Evolutionary conservation across 2,113 vertebrate species (phyloP), one percentile per base, ranked within the genome.

Genomic region (Ondatra zibethicus): DNA sequence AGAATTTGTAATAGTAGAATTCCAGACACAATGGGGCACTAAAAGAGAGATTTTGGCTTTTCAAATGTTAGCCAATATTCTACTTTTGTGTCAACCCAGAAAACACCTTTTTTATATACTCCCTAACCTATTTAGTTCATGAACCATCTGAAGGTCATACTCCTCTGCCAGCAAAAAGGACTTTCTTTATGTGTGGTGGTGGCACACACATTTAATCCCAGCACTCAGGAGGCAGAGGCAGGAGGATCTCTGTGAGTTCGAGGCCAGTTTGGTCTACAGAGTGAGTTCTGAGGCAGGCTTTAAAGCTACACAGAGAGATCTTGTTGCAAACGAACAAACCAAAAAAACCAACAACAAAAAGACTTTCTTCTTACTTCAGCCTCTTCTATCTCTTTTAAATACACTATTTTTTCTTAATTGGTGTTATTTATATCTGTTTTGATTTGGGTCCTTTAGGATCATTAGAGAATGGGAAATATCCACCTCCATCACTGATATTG

Each of bases 61-160:
- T 88, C 81, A 93, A 96, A 97, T 52, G 63, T 94, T n/a, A 96
- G n/a, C 25, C 75, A 17, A 73, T 95, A 93, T 42, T 68, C 58
- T 92, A 61, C 39, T 72, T 72, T 92, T 88, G 58, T 33, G 66
- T 88, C 42, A 65, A 55, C 90, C 82, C 27, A 80, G 63, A 89
- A 45, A 72, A 92, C 33, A n/a, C 55, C 68, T 86, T 63, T 52
- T 94, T 42, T 19, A 87, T 78, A 45, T 19, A 92, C 82, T 72
- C 88, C 45, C 55, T 65, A 36, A 58, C 50, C 39, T 52, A 84
- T 81, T 78, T 93, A 76, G 6, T 70, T 96, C 11, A 78, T 78
- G 45, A 92, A 73, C 63, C 68, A 84, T 84, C 55, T 65, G 11
- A 39, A 95, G 61, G 89, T 93, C 58, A 82, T 13, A 89, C 13